phyloP scores from a whole-genome alignment of 2,888 invertebrate species.

The Amphimallon solstitiale region DNA sequence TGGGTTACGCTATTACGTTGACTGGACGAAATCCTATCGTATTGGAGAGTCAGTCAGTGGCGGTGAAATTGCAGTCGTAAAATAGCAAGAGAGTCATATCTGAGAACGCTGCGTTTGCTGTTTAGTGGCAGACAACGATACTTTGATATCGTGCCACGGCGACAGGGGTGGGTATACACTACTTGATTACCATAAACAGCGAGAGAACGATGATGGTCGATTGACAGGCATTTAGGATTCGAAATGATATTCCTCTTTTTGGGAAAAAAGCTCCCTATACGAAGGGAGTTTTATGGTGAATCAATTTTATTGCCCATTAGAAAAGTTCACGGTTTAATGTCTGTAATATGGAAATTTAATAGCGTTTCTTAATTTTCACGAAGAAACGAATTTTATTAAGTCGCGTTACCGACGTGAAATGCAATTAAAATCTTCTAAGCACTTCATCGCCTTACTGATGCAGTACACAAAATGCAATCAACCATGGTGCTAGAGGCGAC shows the following conservation, averaged over 20 bases:
- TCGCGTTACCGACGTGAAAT: too few relatives aligned
- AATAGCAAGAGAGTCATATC: conserved; percentile 6
- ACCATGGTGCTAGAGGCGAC: too few relatives aligned
- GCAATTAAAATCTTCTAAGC: too few relatives aligned
- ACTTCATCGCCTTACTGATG: too few relatives aligned
- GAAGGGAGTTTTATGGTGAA: too few relatives aligned
- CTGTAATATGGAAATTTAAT: too few relatives aligned
- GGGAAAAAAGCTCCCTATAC: background rate
- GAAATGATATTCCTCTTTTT: background rate
- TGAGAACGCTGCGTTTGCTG: conserved; percentile 13
- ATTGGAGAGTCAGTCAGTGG: background rate
- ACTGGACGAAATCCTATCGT: conserved; percentile 29
- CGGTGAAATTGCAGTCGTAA: conserved; percentile 21
- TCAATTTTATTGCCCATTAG: too few relatives aligned
- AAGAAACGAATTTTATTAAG: too few relatives aligned
- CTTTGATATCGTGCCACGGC: background rate
- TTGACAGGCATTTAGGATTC: conserved; percentile 12
- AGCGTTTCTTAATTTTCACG: too few relatives aligned
- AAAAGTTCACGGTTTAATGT: too few relatives aligned
- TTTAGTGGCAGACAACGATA: background rate
- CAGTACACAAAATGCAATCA: too few relatives aligned
- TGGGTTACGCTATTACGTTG: conserved; percentile 24
- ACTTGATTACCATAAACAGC: conserved; percentile 27
- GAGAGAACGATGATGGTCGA: conserved; percentile 17
- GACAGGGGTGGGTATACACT: background rate